Base-by-base conservation (phyloP, 2,113 vertebrate species). In the Rana temporaria region DNA sequence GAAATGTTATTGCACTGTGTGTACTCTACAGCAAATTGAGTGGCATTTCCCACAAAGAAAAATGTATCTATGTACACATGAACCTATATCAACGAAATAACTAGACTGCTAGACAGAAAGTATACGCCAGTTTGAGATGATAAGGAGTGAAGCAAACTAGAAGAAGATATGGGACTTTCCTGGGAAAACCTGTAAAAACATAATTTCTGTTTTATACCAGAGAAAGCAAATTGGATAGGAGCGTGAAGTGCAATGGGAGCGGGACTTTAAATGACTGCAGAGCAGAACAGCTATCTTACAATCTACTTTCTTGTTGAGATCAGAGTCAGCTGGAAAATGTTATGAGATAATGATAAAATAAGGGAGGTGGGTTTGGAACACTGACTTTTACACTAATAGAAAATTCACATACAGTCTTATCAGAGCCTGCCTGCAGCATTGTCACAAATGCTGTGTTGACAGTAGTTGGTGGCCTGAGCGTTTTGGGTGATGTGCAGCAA, bases 171-270 rank as follows among this genome's bases (percentile, higher is more conserved):
- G 56, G 56, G 56, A 60, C 57, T 62, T 60, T 42, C 52, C 16
- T 24, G 5, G 52, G n/a, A 60, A 59, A 59, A 69, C 18, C 18
- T 30, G 68, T 20, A 63, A 72, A 81, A 64, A 48, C 42, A 52
- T 72, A 18, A 72, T 64, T 52, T 81, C 57, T 81, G 68, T 72
- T 64, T 48, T 26, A 42, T 64, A 62, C 48, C 12, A 48, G 68
- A 55, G 68, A 64, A 81, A 52, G 59, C 38, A 64, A 81, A 72
- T 81, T 64, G 79, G 68, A 81, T 72, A 24, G 34, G 42, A 72
- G 79, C 68, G 11, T 16, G 32, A 55, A 68, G 65, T 79, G 65
- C 65, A 53, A 12, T 8, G 79, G 79, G 68, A 72, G 52, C 38
- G 24, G 38, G 16, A 63, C 38, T 64, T 72, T 81, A n/a, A 32